A percentile compares a stretch with the other conserved stretches of the same genome.
Evolutionary conservation across 2,113 vertebrate species (phyloP).

Genomic region (Phocoena sinus): DNA sequence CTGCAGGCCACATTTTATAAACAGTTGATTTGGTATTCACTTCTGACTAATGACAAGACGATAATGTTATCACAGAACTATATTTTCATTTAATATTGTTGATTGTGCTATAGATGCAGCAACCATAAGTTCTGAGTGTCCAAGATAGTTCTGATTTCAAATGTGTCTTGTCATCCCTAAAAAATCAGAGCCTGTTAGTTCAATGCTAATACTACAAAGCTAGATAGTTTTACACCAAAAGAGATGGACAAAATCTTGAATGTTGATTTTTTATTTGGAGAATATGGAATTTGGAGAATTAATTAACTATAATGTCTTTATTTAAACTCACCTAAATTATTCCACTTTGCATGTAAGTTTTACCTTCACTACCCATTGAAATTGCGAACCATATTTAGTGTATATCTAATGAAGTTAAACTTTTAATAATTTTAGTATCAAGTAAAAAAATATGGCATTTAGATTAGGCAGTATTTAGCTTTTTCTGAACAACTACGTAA

Average conservation of each 20-base stretch:
- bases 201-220: neutral
- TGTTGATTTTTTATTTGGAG: constrained; percentile 4
- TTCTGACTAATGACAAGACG: constrained; percentile 14
- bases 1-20: neutral
- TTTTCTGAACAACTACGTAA: constrained; percentile 17
- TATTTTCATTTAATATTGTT: constrained; percentile 23
- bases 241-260: constrained; percentile 11
- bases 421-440: constrained; percentile 34
- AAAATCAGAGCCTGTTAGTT: neutral
- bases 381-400: neutral
- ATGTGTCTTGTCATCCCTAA: neutral
- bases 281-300: neutral
- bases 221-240: neutral
- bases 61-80: neutral
- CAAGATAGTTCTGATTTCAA: neutral
- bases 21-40: neutral
- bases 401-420: constrained; percentile 34
- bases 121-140: constrained; percentile 42
- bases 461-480: neutral
- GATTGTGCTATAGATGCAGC: neutral
- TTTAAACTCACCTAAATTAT: neutral
- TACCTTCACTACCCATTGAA: neutral
- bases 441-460: constrained; percentile 27
- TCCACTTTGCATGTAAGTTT: constrained; percentile 37
- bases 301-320: neutral